Evolutionary conservation across 1,140 invertebrate species (phyloP).

Genomic region (Trissolcus basalis): DNA sequence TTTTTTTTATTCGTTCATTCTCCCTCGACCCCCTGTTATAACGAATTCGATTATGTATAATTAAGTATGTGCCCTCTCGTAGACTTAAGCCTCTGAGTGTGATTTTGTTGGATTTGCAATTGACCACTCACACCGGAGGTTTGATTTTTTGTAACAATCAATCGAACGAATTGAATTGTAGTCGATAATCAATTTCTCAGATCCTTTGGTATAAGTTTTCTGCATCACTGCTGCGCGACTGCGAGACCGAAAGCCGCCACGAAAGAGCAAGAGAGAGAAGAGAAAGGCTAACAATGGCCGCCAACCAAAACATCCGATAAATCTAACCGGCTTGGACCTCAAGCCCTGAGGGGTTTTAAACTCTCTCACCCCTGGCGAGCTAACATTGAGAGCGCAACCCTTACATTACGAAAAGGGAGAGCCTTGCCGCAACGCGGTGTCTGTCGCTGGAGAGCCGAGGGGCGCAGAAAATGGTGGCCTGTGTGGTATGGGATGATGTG

Average conservation of each 20-base stretch:
- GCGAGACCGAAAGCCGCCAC: constrained; percentile 23
- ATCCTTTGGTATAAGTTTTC: constrained; percentile 41
- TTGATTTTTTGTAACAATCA: constrained; percentile 48
- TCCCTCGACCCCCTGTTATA: background rate
- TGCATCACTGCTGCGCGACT: constrained; percentile 25
- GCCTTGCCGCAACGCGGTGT: constrained; percentile 64
- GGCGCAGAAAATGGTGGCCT: constrained; percentile 54
- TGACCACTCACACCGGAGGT: constrained; percentile 31
- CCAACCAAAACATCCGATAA: constrained; percentile 78
- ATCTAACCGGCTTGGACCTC: constrained; percentile 76
- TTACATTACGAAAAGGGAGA: constrained; percentile 74
- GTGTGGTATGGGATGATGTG: constrained; percentile 62
- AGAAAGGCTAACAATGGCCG: constrained; percentile 74
- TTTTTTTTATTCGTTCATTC: no score
- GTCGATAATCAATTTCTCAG: constrained; percentile 57
- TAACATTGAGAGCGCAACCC: constrained; percentile 71
- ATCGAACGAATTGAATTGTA: constrained; percentile 48
- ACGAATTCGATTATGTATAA: no score
- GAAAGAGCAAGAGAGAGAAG: constrained; percentile 24
- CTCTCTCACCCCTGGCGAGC: constrained; percentile 69
- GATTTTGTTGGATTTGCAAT: constrained; percentile 44
- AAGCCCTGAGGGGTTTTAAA: constrained; percentile 76
- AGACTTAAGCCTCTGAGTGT: no score
- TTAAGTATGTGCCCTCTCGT: no score
- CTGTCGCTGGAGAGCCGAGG: constrained; percentile 30